These are phyloP conservation scores for Periphyllus acericola DNA, from an alignment of 2,888 invertebrate genomes.

Conservation along the genomic window DNA sequence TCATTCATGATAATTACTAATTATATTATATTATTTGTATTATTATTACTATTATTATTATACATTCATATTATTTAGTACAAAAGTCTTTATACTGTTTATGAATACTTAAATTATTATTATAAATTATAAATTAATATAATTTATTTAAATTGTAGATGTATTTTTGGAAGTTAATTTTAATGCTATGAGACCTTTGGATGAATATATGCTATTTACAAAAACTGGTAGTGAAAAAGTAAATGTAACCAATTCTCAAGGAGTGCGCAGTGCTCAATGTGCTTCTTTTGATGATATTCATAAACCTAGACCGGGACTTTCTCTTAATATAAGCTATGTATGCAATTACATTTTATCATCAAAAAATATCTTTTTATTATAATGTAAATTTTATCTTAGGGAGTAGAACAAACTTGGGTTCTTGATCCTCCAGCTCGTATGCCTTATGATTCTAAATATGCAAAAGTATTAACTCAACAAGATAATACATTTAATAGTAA, in stretches of 20 bases:
- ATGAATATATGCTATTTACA: constrained; percentile 92
- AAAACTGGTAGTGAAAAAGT: constrained; percentile 85
- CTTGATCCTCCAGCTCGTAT: constrained; percentile 83
- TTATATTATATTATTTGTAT: too few species aligned
- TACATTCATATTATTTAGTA: too few species aligned
- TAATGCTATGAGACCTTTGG: constrained; percentile 84
- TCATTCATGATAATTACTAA: too few species aligned
- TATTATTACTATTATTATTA: too few species aligned
- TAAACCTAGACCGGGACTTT: constrained; percentile 71
- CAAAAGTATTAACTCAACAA: constrained; percentile 80
- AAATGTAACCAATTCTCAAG: constrained; percentile 86
- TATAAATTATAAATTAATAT: background rate
- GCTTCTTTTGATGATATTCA: constrained; percentile 78
- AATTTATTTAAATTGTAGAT: constrained; percentile 70
- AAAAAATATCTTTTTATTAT: constrained; percentile 32
- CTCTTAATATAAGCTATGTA: constrained; percentile 71
- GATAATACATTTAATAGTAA: constrained; percentile 74
- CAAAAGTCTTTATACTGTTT: too few species aligned
- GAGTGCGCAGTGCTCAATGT: constrained; percentile 86
- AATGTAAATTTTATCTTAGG: constrained; percentile 69
- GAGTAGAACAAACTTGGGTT: constrained; percentile 79
- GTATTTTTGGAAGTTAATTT: constrained; percentile 86
- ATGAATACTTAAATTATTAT: background rate
- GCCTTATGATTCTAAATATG: constrained; percentile 79
- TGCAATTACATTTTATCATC: constrained; percentile 64